phyloP scores from a whole-genome alignment of 1,140 invertebrate species.

The Sinonovacula constricta region DNA sequence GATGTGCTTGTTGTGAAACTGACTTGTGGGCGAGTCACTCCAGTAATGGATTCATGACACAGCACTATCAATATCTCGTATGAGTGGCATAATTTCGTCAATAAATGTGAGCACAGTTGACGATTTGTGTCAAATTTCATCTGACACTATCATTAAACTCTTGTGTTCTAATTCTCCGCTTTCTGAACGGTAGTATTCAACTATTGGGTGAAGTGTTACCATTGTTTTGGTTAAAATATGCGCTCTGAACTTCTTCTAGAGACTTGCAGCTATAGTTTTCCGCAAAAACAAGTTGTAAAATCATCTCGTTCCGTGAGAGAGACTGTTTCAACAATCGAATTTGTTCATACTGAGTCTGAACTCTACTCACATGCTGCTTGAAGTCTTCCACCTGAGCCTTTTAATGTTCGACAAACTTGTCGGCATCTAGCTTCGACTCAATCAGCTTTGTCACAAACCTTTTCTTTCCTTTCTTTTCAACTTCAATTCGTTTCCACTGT shows the following conservation, averaged over 20 bases:
- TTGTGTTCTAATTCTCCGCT: constrained; percentile 22
- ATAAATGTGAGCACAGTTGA: too few relatives aligned
- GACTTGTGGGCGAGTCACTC: too few relatives aligned
- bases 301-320: constrained; percentile 20
- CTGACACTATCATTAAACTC: constrained; percentile 39
- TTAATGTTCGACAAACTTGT: constrained; percentile 1
- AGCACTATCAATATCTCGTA: constrained; percentile 26
- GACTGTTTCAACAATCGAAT: not conserved
- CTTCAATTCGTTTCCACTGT: constrained; percentile 46
- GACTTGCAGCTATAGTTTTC: constrained; percentile 49
- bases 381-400: not conserved
- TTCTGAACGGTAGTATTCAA: constrained; percentile 23
- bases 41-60: constrained; percentile 49
- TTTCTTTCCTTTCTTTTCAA: constrained; percentile 18
- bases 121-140: constrained; percentile 27
- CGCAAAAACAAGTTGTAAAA: constrained; percentile 54
- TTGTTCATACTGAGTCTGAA: constrained; percentile 23
- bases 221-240: constrained; percentile 49
- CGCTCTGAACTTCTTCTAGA: constrained; percentile 46
- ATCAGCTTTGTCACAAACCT: constrained; percentile 16
- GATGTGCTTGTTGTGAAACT: too few relatives aligned
- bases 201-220: constrained; percentile 50
- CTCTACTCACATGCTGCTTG: not conserved
- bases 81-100: too few relatives aligned
- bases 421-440: not conserved